Percentiles rank a stretch among this genome's conserved stretches.
phyloP scores from a whole-genome alignment of 1,140 invertebrate species.

The Lepidurus apus region DNA sequence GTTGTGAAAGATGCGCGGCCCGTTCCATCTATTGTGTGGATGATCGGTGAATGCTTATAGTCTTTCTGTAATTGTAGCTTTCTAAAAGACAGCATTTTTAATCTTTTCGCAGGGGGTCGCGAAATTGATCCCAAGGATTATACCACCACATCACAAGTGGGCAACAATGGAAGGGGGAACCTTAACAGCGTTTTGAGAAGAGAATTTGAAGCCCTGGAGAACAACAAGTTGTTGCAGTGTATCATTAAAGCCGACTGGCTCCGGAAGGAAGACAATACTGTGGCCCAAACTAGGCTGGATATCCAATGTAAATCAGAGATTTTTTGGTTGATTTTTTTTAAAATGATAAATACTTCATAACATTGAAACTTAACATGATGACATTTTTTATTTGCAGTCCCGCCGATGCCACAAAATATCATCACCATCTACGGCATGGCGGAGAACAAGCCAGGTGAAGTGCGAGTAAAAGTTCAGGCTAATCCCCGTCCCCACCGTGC shows the following conservation, averaged over 20 bases:
- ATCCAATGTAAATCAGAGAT: background rate
- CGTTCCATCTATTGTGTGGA: background rate
- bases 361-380: background rate
- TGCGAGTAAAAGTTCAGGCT: background rate
- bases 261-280: background rate
- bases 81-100: background rate
- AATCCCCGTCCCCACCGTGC: background rate
- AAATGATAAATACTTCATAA: background rate
- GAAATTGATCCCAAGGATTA: background rate
- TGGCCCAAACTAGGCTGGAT: background rate
- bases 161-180: background rate
- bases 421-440: background rate
- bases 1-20: background rate
- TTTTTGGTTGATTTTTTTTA: background rate
- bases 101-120: background rate
- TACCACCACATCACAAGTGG: background rate
- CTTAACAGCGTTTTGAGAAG: background rate
- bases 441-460: background rate
- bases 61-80: background rate
- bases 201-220: background rate
- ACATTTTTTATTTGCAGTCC: background rate
- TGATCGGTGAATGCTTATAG: background rate
- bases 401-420: background rate
- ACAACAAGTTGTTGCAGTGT: background rate
- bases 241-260: background rate